Conservation (phyloP, 1,140 invertebrate genomes). For the Euschistus heros region DNA sequence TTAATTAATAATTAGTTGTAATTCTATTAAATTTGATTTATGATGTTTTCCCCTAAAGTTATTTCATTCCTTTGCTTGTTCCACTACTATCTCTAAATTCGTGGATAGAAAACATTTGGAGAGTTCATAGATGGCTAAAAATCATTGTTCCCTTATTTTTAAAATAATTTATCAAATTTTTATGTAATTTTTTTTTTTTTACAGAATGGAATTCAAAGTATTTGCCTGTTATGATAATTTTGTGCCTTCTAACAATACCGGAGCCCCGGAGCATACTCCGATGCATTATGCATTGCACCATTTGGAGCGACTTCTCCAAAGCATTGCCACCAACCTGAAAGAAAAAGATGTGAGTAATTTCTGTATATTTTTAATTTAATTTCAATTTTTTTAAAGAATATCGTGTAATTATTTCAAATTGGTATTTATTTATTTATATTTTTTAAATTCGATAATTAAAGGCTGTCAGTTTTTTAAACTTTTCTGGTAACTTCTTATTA, state of each 20-base stretch:
- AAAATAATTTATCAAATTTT: neutral
- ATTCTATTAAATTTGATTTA: no score
- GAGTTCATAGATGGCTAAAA: neutral
- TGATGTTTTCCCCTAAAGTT: no score
- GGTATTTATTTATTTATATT: no score
- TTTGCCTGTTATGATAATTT: constrained; percentile 84
- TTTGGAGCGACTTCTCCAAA: constrained; percentile 45
- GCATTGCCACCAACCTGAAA: constrained; percentile 25
- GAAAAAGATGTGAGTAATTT: constrained; percentile 11
- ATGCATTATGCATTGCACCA: constrained; percentile 57
- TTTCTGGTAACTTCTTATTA: no score
- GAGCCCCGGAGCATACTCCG: constrained; percentile 57
- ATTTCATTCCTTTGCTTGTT: no score
- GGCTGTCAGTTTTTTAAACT: no score
- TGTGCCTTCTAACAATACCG: constrained; percentile 60
- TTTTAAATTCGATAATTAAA: no score
- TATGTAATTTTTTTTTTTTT: constrained; percentile 29
- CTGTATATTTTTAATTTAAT: neutral
- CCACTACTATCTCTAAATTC: no score
- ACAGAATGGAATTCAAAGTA: constrained; percentile 65
- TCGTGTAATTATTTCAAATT: no score
- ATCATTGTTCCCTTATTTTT: neutral
- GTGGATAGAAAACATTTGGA: no score
- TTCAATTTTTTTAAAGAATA: neutral
- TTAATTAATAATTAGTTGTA: no score